Evolutionary conservation across 2,888 invertebrate genomes (phyloP).

Genomic region (Cistogaster globosa): DNA sequence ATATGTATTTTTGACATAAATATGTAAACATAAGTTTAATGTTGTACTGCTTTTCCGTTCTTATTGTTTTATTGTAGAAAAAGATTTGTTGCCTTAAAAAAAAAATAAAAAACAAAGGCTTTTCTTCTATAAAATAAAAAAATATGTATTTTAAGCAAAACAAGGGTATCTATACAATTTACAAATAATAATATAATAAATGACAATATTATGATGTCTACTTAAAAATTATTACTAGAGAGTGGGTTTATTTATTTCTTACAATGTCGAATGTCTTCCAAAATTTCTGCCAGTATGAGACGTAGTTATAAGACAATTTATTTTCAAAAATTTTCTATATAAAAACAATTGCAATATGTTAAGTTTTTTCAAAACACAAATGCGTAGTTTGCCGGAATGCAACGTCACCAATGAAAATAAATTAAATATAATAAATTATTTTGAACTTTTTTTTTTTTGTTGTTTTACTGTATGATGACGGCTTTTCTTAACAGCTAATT

Average conservation of each 20-base stretch:
- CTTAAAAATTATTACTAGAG: constrained; percentile 58
- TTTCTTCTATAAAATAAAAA: no score
- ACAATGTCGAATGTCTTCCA: constrained; percentile 15
- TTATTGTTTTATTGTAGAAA: constrained; percentile 43
- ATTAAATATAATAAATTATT: constrained; percentile 43
- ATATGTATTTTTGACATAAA: constrained; percentile 73
- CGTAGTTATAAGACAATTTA: constrained; percentile 64
- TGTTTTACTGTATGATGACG: constrained; percentile 22
- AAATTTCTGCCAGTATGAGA: constrained; percentile 41
- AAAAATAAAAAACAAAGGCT: constrained; percentile 7
- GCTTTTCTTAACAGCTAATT: constrained; percentile 32
- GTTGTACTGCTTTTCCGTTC: constrained; percentile 56
- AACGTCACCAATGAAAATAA: constrained; percentile 52
- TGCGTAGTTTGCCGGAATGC: constrained; percentile 51
- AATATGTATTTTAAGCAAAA: not conserved
- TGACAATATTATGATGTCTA: constrained; percentile 71
- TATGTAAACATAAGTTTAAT: constrained; percentile 74
- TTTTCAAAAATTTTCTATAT: constrained; percentile 64
- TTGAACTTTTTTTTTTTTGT: constrained; percentile 34
- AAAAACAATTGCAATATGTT: constrained; percentile 57
- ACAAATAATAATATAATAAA: constrained; percentile 62
- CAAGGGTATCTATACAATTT: not conserved
- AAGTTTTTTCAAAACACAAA: constrained; percentile 32
- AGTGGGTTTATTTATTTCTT: constrained; percentile 43
- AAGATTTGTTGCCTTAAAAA: constrained; percentile 53